These are phyloP conservation scores for Saccostrea glomerata DNA, from an alignment of 1,140 invertebrate species.

Conservation along the genomic window DNA sequence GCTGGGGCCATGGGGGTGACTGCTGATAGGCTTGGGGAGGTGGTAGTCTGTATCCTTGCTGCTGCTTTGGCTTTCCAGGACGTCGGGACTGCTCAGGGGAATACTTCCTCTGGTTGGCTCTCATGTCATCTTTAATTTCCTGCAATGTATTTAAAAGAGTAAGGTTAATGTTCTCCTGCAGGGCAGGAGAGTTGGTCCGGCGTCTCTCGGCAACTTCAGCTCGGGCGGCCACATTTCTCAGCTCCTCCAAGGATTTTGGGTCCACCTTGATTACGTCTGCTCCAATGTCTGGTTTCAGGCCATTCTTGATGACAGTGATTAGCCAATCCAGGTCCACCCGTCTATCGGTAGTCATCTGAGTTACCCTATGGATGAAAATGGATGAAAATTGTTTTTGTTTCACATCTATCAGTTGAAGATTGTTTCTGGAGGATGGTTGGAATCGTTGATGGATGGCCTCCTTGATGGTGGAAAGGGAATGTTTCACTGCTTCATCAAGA, in stretches of 20 bases:
- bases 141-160: not conserved
- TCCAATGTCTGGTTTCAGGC: slow-evolving; percentile 13
- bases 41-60: not conserved
- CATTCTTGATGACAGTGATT: not conserved
- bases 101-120: no score
- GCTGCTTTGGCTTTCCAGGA: not conserved
- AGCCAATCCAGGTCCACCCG: no score
- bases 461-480: not conserved
- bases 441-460: slow-evolving; percentile 17
- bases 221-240: slow-evolving; percentile 1
- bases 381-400: not conserved
- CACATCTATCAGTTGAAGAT: not conserved
- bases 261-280: slow-evolving; percentile 19
- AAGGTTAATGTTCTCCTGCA: slow-evolving; percentile 18
- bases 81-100: no score
- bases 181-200: not conserved
- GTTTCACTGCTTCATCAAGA: not conserved
- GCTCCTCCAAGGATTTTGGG: slow-evolving; percentile 15
- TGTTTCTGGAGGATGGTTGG: not conserved
- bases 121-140: no score
- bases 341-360: not conserved
- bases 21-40: slow-evolving; percentile 13
- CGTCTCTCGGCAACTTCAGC: slow-evolving; percentile 24
- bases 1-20: not conserved
- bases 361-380: not conserved